A percentile compares a stretch with the other conserved stretches of the same genome.
Evolutionary conservation across 2,113 vertebrate genomes (phyloP).

Genomic region (Hyperopisus bebe): DNA sequence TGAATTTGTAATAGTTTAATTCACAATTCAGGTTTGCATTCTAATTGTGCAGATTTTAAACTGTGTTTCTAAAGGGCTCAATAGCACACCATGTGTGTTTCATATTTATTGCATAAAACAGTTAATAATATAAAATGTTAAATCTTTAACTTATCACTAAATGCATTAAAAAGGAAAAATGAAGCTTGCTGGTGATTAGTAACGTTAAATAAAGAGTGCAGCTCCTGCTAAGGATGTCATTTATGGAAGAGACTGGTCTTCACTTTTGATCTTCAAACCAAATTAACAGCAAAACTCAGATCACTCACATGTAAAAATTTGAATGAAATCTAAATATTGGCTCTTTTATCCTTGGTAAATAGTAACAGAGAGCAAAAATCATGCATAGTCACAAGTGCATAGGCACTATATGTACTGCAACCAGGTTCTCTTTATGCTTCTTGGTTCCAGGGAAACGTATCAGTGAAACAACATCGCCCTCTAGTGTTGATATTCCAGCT

Average conservation of each 20-base stretch:
- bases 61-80: not conserved
- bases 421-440: not conserved
- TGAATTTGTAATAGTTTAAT: not conserved
- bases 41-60: not conserved
- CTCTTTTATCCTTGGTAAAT: not conserved
- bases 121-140: too few relatives aligned
- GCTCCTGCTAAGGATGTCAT: not conserved
- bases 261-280: not conserved
- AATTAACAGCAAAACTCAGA: not conserved
- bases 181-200: not conserved
- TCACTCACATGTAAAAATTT: not conserved
- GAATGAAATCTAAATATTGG: not conserved
- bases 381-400: not conserved
- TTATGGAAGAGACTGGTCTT: not conserved
- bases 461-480: conserved; percentile 10
- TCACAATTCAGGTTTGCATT: not conserved
- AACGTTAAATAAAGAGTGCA: not conserved
- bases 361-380: not conserved
- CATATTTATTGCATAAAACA: not conserved
- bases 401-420: not conserved
- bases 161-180: not conserved
- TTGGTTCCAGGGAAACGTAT: not conserved
- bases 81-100: not conserved
- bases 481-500: not conserved
- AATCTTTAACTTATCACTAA: not conserved